phyloP scores from a whole-genome alignment of 2,113 vertebrate species.

The Cheilinus undulatus region DNA sequence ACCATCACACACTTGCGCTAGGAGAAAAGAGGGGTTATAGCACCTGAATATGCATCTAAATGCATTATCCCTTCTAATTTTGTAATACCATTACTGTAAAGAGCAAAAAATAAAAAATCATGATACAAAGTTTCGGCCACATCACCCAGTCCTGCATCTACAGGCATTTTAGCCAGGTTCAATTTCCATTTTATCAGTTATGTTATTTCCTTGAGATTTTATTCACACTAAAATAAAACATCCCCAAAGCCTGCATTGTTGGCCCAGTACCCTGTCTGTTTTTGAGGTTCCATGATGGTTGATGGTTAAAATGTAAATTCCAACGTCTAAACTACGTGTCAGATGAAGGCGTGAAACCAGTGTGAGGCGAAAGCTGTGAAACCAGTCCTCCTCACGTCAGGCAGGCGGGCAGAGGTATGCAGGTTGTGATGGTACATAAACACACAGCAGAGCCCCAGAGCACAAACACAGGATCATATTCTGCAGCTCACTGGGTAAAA shows the following conservation, averaged over 20 bases:
- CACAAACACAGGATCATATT: background rate
- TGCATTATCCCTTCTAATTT: no score
- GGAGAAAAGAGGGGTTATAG: no score
- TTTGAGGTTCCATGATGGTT: background rate
- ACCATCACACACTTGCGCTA: no score
- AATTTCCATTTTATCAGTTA: no score
- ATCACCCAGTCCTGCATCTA: no score
- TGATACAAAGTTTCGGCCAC: no score
- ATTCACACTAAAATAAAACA: background rate
- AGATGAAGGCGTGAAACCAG: conserved; percentile 40
- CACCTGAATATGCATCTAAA: no score
- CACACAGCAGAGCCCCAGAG: conserved; percentile 3
- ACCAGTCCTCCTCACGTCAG: conserved; percentile 34
- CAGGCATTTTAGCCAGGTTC: no score
- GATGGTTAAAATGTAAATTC: conserved; percentile 17
- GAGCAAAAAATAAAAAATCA: no score
- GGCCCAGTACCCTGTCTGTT: background rate
- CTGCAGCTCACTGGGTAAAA: background rate
- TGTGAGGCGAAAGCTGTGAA: conserved; percentile 48
- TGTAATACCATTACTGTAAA: no score
- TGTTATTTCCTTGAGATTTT: background rate
- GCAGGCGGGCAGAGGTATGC: conserved; percentile 5
- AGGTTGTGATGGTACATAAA: conserved; percentile 12
- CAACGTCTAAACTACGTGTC: conserved; percentile 6
- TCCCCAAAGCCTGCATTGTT: background rate